Evolutionary conservation across 2,797 vertebrate species (phyloP), one percentile per base, ranked within the genome.

Genomic region (Sebastes vulpes): DNA sequence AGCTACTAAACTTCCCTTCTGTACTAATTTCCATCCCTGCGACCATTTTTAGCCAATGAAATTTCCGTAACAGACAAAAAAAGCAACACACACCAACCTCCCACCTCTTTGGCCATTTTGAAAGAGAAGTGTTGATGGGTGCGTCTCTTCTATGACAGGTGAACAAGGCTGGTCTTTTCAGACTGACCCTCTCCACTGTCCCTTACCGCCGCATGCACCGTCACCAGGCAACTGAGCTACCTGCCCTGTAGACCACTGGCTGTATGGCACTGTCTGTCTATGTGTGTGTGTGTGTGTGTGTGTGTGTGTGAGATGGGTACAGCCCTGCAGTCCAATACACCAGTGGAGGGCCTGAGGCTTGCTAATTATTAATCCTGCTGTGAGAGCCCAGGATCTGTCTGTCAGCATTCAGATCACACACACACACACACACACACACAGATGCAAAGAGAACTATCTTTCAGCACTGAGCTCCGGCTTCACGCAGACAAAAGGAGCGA

Each of bases 321-420:
- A 82, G 82, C 75, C 85, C 75, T 83, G 86, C 94, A 87, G 83
- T 93, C 82, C 89, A 93, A 96, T 96, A 92, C 86, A 80, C 94
- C 92, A 88, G 91, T 89, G 94, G 94, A 94, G 95, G 92, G 85
- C 85, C 83, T 79, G 69, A 84, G 91, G 83, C 93, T 96, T 77
- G 93, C 90, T 94, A 97, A 96, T 96, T 95, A 92, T 96, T 97
- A 96, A 96, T 96, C 91, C 85, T 89, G 83, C 87, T 83, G 85
- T 83, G 86, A 81, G 88, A 88, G 92, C 87, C 94, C 91, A 90
- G 91, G 79, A 92, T 89, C 85, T 90, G 91, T 95, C 92, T 90
- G 88, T 93, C 86, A 89, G 21, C 91, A 91, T 83, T 64, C 68
- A 83, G 74, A 86, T 94, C 86, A 89, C 73, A 82, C 82, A 88